A percentile compares a stretch with the other conserved stretches of the same genome.
phyloP scores from a whole-genome alignment of 2,888 invertebrate species.

The Petrolisthes manimaculis region DNA sequence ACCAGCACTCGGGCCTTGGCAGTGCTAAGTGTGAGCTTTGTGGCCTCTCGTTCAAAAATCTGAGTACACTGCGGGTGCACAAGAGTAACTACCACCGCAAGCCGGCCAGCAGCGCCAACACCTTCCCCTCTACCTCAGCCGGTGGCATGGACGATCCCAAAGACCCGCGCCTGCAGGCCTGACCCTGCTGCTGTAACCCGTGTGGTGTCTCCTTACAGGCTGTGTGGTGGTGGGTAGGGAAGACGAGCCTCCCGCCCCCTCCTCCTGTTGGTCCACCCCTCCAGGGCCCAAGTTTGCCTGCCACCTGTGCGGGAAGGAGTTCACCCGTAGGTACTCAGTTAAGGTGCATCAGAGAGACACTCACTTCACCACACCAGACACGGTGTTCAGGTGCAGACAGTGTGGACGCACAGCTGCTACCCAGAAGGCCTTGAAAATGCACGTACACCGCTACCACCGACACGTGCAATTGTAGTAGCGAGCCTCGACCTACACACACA shows the following conservation, averaged over 20 bases:
- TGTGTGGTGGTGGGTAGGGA: conserved; percentile 36
- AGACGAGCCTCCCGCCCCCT: conserved; percentile 11
- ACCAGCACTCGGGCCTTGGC: conserved; percentile 62
- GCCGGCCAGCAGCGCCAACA: conserved; percentile 38
- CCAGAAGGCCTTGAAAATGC: conserved; percentile 54
- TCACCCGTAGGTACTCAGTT: conserved; percentile 55
- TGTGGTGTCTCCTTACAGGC: conserved; percentile 58
- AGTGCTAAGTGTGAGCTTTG: conserved; percentile 59
- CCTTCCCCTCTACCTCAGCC: conserved; percentile 46
- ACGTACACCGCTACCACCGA: conserved; percentile 52
- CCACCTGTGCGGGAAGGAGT: conserved; percentile 50
- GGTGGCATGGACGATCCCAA: conserved; percentile 28
- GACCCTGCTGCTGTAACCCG: conserved; percentile 57
- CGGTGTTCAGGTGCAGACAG: conserved; percentile 45
- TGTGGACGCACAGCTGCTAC: conserved; percentile 51
- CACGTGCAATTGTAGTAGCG: conserved; percentile 11
- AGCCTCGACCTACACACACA: background rate
- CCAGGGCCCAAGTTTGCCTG: conserved; percentile 35
- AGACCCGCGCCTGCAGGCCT: conserved; percentile 61
- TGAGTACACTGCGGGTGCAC: conserved; percentile 63
- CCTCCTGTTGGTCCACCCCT: conserved; percentile 12
- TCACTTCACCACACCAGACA: conserved; percentile 51
- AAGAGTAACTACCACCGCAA: conserved; percentile 64
- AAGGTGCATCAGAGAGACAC: conserved; percentile 53
- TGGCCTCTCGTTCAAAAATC: conserved; percentile 64